Evolutionary conservation across 2,888 invertebrate species (phyloP), one percentile per base, ranked within the genome.

Genomic region (Morpho achilles): DNA sequence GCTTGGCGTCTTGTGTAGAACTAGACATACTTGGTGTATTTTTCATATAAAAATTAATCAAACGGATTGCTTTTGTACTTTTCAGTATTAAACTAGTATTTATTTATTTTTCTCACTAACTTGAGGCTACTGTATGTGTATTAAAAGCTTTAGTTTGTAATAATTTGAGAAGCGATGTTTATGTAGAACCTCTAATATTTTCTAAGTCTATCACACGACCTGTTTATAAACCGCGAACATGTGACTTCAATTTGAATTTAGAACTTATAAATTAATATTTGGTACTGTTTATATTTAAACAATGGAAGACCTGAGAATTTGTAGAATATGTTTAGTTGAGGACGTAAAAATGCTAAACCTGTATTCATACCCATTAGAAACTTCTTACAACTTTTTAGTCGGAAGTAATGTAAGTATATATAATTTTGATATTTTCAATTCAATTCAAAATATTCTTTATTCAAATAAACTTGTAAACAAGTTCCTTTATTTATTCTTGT

Each of bases 121-220:
- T 59, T 46, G 51, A 46, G 46, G 6, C 23, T 22, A 48, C 50
- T 8, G 41, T 54, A 49, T 52, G 16, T n/a, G 22, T 2, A 22
- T 39, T 52, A 16, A 46, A 50, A 53, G 40, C 8, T 49, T 7
- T n/a, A 22, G 39, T 46, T 49, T 56, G 42, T 45, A 23, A 46
- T 46, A 40, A 54, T 55, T 61, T 59, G 4, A 41, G 40, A 45
- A 44, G 8, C 8, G 8, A 51, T 46, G 10, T 22, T 46, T 8
- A 42, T 52, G 54, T 61, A 80, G 82, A 72, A 81, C 76, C 77
- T 87, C 86, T 87, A 86, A 74, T 76, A 80, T 79, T 85, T 86
- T 82, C 73, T 86, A 86, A 73, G 74, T 85, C 82, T 79, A 82
- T 79, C 69, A 56, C 58, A 44, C 53, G 49, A 52, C 48, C 45